Evolutionary conservation across 2,797 vertebrate genomes (phyloP).

Genomic region (Orestias chungarensis): DNA sequence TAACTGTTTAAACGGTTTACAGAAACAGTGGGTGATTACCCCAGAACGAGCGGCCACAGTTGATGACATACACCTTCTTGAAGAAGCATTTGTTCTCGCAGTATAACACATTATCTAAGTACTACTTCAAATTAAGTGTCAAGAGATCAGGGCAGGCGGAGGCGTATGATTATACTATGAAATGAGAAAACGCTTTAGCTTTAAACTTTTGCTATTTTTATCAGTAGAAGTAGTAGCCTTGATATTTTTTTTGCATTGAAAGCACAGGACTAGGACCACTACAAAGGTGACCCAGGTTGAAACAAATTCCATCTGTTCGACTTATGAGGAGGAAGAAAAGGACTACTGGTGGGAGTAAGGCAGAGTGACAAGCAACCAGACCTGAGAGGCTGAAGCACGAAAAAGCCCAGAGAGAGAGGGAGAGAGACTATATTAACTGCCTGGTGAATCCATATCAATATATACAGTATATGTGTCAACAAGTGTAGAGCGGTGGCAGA

Average conservation of each 20-base stretch:
- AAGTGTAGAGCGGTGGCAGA: slow-evolving; percentile 73
- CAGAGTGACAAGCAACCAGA: slow-evolving; percentile 9
- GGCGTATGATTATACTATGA: neutral
- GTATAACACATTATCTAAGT: neutral
- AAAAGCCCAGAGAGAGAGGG: slow-evolving; percentile 9
- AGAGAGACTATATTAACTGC: slow-evolving; percentile 41
- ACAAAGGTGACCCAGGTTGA: slow-evolving; percentile 36
- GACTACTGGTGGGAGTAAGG: slow-evolving; percentile 5
- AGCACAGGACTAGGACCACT: slow-evolving; percentile 7
- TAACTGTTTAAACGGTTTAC: neutral
- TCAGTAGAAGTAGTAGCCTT: slow-evolving; percentile 5
- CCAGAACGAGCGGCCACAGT: neutral
- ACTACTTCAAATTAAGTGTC: neutral
- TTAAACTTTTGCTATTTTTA: neutral
- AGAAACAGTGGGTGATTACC: neutral
- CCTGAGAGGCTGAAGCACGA: slow-evolving; percentile 16
- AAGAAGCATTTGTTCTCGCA: neutral
- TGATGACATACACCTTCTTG: neutral
- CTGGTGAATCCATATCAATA: slow-evolving; percentile 53
- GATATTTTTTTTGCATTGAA: slow-evolving; percentile 8
- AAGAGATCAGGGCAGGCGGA: neutral
- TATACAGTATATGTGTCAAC: slow-evolving; percentile 71
- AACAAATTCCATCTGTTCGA: slow-evolving; percentile 13
- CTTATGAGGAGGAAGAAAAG: slow-evolving; percentile 7
- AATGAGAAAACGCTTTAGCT: neutral